Evolutionary conservation across 2,888 invertebrate genomes (phyloP), one percentile per base, ranked within the genome.

Genomic region (Spicauda simplicius): DNA sequence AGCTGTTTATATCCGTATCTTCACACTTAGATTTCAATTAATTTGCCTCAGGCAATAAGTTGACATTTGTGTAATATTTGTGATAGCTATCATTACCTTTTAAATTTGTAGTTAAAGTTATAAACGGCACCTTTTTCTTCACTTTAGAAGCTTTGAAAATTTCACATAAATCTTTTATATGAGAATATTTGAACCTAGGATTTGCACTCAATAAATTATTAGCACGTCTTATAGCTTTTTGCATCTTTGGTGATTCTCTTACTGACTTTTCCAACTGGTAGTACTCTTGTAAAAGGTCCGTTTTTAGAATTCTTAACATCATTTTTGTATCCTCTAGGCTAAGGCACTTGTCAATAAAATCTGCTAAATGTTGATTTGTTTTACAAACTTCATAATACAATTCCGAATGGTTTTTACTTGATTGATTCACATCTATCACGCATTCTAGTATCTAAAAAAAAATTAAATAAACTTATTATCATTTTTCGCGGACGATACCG

Each of bases 161-260:
- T 14, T 86, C 80, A 76, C 82, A 82, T 14, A 91, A 74, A 6
- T 76, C 71, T 72, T 82, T 85, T 0, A 91, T 69, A 68, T 84
- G 82, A 0, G 79, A 73, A 74, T 81, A 90, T 70, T 85, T 90
- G 18, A 72, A 73, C 7, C 68, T 7, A 0, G 89, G 88, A 63
- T 82, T 75, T 8, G 45, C 63, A 20, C 79, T 73, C 20, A 91
- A 7, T 16, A 61, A 55, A 52, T 67, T 56, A 52, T 61, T 67
- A 2, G 67, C 67, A 10, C 61, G 33, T 76, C 50, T 78, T 69
- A 65, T 85, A 83, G 20, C 63, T 52, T 11, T 71, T 18, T 0
- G 87, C 18, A 61, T 37, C 19, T 55, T 61, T 7, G 20, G 10
- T 6, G 50, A 84, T 37, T 75, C 71, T 64, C 78, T 86, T 59